Percentiles rank a stretch among this genome's conserved stretches.
Conservation (phyloP, 2,113 vertebrate species). For the Hepsetus odoe region DNA sequence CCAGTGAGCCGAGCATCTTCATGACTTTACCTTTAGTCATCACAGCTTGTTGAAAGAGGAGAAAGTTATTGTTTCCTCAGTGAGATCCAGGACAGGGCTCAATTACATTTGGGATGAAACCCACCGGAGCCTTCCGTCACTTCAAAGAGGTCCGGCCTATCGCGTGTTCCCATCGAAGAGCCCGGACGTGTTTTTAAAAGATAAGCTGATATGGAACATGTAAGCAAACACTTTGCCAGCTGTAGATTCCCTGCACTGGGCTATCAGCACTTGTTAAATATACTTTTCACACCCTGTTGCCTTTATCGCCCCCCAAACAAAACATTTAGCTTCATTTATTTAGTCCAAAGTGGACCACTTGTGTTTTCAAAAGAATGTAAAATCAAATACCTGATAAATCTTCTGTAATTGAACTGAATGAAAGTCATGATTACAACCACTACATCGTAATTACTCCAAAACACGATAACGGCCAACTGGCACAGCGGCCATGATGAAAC, state of each 20-base stretch:
- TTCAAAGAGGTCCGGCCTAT: slow-evolving; percentile 57
- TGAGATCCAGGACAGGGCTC: slow-evolving; percentile 39
- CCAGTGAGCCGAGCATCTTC: slow-evolving; percentile 32
- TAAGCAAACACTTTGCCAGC: slow-evolving; percentile 43
- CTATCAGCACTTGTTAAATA: slow-evolving; percentile 44
- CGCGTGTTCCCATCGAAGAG: slow-evolving; percentile 41
- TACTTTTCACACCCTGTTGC: slow-evolving; percentile 9
- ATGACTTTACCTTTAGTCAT: slow-evolving; percentile 46
- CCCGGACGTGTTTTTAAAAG: slow-evolving; percentile 50
- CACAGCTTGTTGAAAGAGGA: slow-evolving; percentile 37
- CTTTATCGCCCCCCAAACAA: neutral
- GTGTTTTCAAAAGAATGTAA: neutral
- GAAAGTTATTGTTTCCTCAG: slow-evolving; percentile 50
- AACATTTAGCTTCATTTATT: neutral
- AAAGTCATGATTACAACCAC: neutral
- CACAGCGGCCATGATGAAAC: neutral
- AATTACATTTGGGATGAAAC: slow-evolving; percentile 51
- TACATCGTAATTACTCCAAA: neutral
- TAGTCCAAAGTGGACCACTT: neutral
- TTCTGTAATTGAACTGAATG: neutral
- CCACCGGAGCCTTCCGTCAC: slow-evolving; percentile 41
- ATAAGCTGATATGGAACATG: slow-evolving; percentile 37
- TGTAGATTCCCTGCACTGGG: slow-evolving; percentile 17
- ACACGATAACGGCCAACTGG: neutral
- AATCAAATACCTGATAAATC: neutral